phyloP scores from a whole-genome alignment of 2,113 vertebrate species.

The Lagenorhynchus albirostris region DNA sequence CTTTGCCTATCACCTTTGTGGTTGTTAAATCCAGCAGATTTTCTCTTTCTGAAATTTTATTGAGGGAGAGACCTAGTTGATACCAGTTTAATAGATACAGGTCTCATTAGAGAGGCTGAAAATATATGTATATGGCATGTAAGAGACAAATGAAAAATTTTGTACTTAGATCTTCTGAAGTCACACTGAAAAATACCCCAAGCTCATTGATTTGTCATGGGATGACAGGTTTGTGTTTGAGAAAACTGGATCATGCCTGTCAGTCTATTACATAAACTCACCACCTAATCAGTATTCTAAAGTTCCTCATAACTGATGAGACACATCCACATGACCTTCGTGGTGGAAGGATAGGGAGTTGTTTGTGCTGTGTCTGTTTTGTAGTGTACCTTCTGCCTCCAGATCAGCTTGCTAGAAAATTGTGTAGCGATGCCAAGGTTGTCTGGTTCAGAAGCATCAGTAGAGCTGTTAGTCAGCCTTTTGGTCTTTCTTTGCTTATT shows the following conservation, averaged over 20 bases:
- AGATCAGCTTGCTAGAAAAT: neutral
- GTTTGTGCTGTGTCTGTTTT: neutral
- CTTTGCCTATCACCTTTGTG: neutral
- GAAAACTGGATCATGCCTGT: neutral
- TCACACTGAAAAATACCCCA: neutral
- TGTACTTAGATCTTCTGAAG: neutral
- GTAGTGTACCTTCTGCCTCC: neutral
- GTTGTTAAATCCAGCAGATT: neutral
- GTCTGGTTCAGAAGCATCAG: neutral
- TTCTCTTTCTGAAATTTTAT: neutral
- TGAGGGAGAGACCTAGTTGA: neutral
- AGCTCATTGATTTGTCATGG: neutral
- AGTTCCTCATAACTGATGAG: neutral
- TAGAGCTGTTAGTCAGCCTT: neutral
- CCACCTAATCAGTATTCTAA: neutral
- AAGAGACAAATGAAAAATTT: neutral
- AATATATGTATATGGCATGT: neutral
- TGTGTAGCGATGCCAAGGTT: neutral
- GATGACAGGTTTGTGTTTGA: neutral
- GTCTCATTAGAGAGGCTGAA: neutral
- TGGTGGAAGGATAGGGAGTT: neutral
- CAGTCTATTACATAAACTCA: neutral
- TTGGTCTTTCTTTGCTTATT: neutral
- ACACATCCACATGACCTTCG: neutral
- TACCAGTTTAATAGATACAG: neutral